Conservation (phyloP, 2,888 invertebrate species). For the Callinectes sapidus region DNA sequence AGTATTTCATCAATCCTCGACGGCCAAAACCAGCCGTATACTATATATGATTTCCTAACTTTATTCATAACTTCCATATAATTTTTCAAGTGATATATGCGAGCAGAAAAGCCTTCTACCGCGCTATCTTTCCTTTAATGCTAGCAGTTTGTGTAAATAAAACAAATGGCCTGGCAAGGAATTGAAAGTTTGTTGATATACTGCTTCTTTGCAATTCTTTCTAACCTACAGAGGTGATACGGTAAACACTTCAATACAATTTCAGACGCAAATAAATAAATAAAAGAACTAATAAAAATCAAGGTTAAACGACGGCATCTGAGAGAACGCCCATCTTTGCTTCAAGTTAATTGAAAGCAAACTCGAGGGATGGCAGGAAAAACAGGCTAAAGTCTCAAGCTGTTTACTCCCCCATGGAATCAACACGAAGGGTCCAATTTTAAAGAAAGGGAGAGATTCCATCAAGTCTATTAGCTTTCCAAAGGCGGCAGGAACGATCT, state of each 20-base stretch:
- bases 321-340: background rate
- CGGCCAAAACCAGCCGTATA: no score
- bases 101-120: no score
- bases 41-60: no score
- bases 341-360: slow-evolving; percentile 30
- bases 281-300: background rate
- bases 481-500: background rate
- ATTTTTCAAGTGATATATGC: no score
- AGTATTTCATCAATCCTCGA: no score
- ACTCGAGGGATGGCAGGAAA: background rate
- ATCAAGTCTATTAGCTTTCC: slow-evolving; percentile 20
- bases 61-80: no score
- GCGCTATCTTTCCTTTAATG: no score
- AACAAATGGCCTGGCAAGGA: no score
- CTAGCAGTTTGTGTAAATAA: no score
- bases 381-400: background rate
- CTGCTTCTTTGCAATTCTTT: no score
- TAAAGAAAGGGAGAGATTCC: slow-evolving; percentile 29
- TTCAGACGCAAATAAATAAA: background rate
- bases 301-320: background rate
- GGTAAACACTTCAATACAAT: background rate
- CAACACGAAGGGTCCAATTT: slow-evolving; percentile 4
- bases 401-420: background rate
- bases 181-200: no score
- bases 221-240: background rate